Evolutionary conservation across 2,113 vertebrate species (phyloP).

Genomic region (Puntigrus tetrazona): DNA sequence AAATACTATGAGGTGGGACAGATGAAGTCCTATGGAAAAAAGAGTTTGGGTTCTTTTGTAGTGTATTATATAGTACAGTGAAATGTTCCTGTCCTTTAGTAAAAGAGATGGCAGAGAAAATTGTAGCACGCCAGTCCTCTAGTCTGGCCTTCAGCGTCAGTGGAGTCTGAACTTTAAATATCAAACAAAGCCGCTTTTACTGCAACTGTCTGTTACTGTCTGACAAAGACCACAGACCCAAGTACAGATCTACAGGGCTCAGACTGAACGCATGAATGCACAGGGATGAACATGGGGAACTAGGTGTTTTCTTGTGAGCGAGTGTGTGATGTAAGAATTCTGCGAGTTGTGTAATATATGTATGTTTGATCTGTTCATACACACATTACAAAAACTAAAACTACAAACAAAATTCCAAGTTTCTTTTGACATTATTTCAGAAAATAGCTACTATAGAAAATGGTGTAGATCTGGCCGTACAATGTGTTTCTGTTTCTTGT

Average conservation of each 20-base stretch:
- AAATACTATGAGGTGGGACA: not conserved
- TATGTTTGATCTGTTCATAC: not conserved
- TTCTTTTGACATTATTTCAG: not conserved
- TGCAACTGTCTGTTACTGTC: slow-evolving; percentile 58
- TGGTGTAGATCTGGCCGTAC: too few relatives aligned
- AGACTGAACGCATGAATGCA: not conserved
- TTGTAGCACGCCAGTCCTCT: slow-evolving; percentile 60
- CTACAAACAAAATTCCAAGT: not conserved
- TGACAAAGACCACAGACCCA: slow-evolving; percentile 62
- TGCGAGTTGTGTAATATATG: not conserved
- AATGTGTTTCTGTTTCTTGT: not conserved
- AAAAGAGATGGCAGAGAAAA: slow-evolving; percentile 67
- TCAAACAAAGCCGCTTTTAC: slow-evolving; percentile 61
- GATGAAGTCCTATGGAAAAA: slow-evolving; percentile 21
- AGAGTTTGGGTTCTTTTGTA: not conserved
- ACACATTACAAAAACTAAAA: not conserved
- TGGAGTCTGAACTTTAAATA: slow-evolving; percentile 71
- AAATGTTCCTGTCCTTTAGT: slow-evolving; percentile 44
- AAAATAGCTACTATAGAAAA: not conserved
- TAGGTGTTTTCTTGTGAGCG: not conserved
- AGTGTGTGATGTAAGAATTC: not conserved
- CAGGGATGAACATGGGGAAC: not conserved
- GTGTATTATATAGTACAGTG: not conserved
- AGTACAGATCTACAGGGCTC: slow-evolving; percentile 50
- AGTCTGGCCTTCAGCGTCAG: slow-evolving; percentile 58